phyloP scores from a whole-genome alignment of 1,140 invertebrate species.

The Drosophila ficusphila region DNA sequence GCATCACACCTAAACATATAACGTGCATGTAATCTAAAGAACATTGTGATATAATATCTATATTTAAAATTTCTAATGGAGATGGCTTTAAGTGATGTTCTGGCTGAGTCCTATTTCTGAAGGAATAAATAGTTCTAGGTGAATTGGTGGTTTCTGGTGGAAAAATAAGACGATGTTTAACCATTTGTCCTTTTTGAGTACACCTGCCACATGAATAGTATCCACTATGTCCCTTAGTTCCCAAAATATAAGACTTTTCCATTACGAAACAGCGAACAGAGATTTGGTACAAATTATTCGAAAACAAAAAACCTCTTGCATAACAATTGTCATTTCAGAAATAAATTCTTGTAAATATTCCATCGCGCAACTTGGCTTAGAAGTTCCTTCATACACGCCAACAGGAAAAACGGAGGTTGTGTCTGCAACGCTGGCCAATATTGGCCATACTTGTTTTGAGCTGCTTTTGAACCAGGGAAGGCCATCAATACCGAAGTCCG shows the following conservation, averaged over 20 bases:
- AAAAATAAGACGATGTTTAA: slow-evolving; percentile 14
- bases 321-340: slow-evolving; percentile 26
- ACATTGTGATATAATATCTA: slow-evolving; percentile 30
- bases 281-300: too few species aligned
- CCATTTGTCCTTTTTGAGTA: too few species aligned
- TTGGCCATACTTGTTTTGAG: slow-evolving; percentile 38
- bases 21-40: slow-evolving; percentile 31
- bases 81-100: slow-evolving; percentile 36
- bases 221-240: slow-evolving; percentile 32
- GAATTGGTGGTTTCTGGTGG: slow-evolving; percentile 2
- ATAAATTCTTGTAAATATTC: slow-evolving; percentile 42
- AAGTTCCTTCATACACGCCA: slow-evolving; percentile 24
- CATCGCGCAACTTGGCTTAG: slow-evolving; percentile 7
- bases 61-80: slow-evolving; percentile 40
- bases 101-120: slow-evolving; percentile 16
- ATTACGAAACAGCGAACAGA: too few species aligned
- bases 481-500: slow-evolving; percentile 36
- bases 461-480: slow-evolving; percentile 36
- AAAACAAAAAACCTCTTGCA: slow-evolving; percentile 8
- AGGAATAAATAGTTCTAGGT: slow-evolving; percentile 16
- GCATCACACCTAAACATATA: slow-evolving; percentile 8
- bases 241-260: too few species aligned
- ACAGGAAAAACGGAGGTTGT: slow-evolving; percentile 24
- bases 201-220: too few species aligned
- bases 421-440: slow-evolving; percentile 30